A percentile compares a stretch with the other conserved stretches of the same genome.
These are phyloP conservation scores for Casuarius casuarius DNA, from an alignment of 2,113 vertebrate genomes.

Conservation along the genomic window DNA sequence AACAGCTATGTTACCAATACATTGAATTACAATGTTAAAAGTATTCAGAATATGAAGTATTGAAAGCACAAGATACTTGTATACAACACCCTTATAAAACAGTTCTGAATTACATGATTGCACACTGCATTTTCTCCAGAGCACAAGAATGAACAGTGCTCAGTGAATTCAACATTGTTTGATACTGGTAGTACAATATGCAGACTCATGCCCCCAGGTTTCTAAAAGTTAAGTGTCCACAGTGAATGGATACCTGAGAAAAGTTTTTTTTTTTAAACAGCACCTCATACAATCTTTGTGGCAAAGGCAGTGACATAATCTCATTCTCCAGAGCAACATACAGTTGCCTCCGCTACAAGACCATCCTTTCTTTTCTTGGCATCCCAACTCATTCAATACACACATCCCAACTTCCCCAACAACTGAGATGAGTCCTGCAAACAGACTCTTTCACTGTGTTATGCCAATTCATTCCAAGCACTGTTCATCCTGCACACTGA, in stretches of 20 bases:
- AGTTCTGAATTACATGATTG: neutral
- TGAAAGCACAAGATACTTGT: neutral
- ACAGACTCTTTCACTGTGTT: slow-evolving; percentile 47
- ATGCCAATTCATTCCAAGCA: slow-evolving; percentile 49
- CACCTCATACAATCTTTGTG: neutral
- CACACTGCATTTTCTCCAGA: neutral
- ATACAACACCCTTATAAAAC: neutral
- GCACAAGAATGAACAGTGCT: neutral
- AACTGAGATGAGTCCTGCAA: slow-evolving; percentile 38
- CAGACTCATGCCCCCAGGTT: neutral
- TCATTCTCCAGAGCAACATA: neutral
- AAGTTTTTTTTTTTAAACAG: neutral
- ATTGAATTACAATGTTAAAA: neutral
- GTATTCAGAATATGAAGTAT: neutral
- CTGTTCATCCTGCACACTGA: slow-evolving; percentile 32
- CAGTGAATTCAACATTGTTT: neutral
- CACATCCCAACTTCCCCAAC: slow-evolving; percentile 35
- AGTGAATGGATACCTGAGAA: neutral
- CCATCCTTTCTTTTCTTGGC: slow-evolving; percentile 41
- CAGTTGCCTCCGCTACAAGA: slow-evolving; percentile 47
- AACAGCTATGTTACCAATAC: neutral
- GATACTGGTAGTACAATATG: neutral
- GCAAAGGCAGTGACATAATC: neutral
- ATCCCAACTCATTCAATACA: slow-evolving; percentile 32
- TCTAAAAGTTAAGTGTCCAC: neutral